Conservation (phyloP, 1,140 invertebrate genomes). For the Hormaphis cornu region DNA sequence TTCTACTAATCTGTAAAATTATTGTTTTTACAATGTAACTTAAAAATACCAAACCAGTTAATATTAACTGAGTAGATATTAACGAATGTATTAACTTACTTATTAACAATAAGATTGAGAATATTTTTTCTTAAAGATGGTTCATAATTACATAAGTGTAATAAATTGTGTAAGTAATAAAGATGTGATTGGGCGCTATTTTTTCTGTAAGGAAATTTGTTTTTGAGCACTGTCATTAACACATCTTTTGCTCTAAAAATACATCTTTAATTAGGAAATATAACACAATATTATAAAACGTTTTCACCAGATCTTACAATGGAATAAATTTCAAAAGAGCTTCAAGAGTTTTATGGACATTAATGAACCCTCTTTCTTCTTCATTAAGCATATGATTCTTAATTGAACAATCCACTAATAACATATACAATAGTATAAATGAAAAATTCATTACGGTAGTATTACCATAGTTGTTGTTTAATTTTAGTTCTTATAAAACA, state of each 20-base stretch:
- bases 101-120: slow-evolving; percentile 56
- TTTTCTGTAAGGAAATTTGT: slow-evolving; percentile 56
- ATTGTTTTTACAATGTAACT: background rate
- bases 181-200: slow-evolving; percentile 48
- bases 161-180: slow-evolving; percentile 55
- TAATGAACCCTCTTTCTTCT: slow-evolving; percentile 40
- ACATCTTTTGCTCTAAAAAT: slow-evolving; percentile 48
- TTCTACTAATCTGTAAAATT: slow-evolving; percentile 49
- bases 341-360: slow-evolving; percentile 50
- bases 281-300: slow-evolving; percentile 34
- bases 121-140: slow-evolving; percentile 51
- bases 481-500: background rate
- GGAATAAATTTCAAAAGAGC: slow-evolving; percentile 51
- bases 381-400: slow-evolving; percentile 34
- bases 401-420: background rate
- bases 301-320: slow-evolving; percentile 46
- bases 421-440: too few relatives aligned
- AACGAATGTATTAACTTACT: slow-evolving; percentile 44
- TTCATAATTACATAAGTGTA: slow-evolving; percentile 55
- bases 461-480: too few relatives aligned
- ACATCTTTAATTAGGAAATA: slow-evolving; percentile 33
- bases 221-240: slow-evolving; percentile 46
- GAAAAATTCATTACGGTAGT: too few relatives aligned
- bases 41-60: background rate
- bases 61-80: background rate